Evolutionary conservation across 92 coral and sea anemone genomes (phyloP).

Genomic region (Parazoanthus swiftii): DNA sequence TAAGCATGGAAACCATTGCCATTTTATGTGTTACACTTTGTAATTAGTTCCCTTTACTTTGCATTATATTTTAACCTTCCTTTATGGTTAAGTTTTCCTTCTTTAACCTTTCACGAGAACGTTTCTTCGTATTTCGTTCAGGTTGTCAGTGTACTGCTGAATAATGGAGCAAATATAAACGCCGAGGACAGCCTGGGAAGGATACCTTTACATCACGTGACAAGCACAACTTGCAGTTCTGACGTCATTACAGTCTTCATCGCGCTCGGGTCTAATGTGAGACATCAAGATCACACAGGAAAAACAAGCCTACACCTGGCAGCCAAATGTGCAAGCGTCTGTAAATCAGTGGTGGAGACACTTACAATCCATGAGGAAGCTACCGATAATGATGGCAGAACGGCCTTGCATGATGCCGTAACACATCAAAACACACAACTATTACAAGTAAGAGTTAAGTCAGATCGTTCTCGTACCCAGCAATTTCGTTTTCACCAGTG

Average conservation of each 20-base stretch:
- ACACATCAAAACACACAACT: neutral
- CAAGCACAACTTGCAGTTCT: neutral
- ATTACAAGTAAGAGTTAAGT: neutral
- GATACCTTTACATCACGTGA: conserved; percentile 20
- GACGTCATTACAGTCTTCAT: conserved; percentile 3
- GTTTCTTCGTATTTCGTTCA: neutral
- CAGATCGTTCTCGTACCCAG: neutral
- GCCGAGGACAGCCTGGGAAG: conserved; percentile 1
- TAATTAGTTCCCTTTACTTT: neutral
- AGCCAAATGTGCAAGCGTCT: neutral
- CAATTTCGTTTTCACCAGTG: too few species aligned
- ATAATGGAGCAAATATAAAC: conserved; percentile 10
- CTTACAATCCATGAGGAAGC: neutral
- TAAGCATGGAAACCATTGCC: neutral
- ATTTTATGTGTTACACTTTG: neutral
- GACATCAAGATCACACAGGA: conserved; percentile 6
- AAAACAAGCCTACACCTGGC: conserved; percentile 12
- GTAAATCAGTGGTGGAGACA: neutral
- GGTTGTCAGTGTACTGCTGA: neutral
- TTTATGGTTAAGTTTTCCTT: neutral
- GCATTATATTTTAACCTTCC: neutral
- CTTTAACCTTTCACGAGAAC: neutral
- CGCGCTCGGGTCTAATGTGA: neutral
- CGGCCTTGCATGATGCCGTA: neutral
- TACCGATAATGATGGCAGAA: neutral